Evolutionary conservation across 2,113 vertebrate species (phyloP), one percentile per base, ranked within the genome.

Genomic region (Anoura caudifer): DNA sequence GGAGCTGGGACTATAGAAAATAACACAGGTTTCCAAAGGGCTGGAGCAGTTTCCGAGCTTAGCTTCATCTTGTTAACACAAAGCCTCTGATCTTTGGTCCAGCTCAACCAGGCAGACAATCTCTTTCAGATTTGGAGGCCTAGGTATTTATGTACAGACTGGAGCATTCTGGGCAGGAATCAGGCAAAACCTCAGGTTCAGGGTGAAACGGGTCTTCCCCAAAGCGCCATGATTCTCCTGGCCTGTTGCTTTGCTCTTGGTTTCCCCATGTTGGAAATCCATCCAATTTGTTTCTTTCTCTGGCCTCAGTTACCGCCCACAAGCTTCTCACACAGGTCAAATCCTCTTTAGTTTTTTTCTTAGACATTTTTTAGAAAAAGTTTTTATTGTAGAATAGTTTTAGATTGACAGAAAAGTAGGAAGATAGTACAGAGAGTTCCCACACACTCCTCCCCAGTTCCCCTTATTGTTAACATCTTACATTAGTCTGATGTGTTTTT

Each of bases 11-110:
- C 45, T 56, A 5, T 0, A 82, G 93, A 36, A 87, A 87, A 91
- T 50, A 65, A 54, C 65, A 26, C 3, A 2, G 43, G 56, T 75
- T 72, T 93, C 86, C 89, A 85, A 38, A 79, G 19, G 67, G 85
- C 22, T 7, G 70, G 77, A 0, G 77, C 67, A 3, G 41, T n/a
- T 75, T 94, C 72, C 9, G 26, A 67, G 65, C 54, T 63, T 14
- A 56, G 90, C 84, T 90, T 73, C 45, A 72, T 90, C 72, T 92
- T 94, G 85, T 94, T 88, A 85, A 87, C 85, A 82, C 95, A 90
- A 73, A 95, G 85, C 87, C 75, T 95, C 88, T 92, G 77, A 86
- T 86, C 91, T 94, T 33, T 7, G 52, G 50, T 38, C 54, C 26
- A 28, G 54, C 24, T 90, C 59, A 14, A 12, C 59, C 38, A 5